Evolutionary conservation across 2,797 vertebrate genomes (phyloP).

Genomic region (Rhinella marina): DNA sequence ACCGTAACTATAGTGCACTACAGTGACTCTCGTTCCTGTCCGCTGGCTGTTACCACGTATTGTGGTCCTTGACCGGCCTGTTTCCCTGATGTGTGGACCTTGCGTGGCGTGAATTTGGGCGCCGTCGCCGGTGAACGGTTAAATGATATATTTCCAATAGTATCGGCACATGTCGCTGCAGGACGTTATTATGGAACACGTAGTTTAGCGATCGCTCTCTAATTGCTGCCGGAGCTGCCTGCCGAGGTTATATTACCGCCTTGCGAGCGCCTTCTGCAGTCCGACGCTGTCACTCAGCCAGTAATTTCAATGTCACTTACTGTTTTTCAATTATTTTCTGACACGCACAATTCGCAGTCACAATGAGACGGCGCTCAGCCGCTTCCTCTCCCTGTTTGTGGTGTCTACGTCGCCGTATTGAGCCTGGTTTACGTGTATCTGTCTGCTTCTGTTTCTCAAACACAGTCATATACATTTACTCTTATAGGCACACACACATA

Average conservation of each 20-base stretch:
- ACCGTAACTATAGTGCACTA: neutral
- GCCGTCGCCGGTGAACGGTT: neutral
- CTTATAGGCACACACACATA: constrained; percentile 67
- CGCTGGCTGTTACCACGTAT: neutral
- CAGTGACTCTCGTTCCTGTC: neutral
- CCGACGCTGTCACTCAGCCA: constrained; percentile 71
- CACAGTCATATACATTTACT: constrained; percentile 75
- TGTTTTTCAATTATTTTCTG: constrained; percentile 70
- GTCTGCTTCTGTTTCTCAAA: constrained; percentile 82
- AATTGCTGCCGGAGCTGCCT: constrained; percentile 67
- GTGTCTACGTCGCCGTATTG: constrained; percentile 74
- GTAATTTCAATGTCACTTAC: constrained; percentile 72
- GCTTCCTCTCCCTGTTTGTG: constrained; percentile 72
- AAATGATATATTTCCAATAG: constrained; percentile 25
- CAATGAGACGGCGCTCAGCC: constrained; percentile 72
- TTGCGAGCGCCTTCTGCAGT: constrained; percentile 67
- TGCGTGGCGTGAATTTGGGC: neutral
- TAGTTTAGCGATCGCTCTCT: constrained; percentile 62
- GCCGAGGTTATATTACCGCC: constrained; percentile 75
- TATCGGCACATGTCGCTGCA: constrained; percentile 29
- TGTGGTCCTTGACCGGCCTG: neutral
- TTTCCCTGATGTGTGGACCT: neutral
- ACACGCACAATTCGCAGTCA: constrained; percentile 71
- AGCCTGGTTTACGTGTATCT: constrained; percentile 79
- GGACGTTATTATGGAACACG: constrained; percentile 65